Evolutionary conservation across 2,113 vertebrate species (phyloP).

Genomic region (Perognathus longimembris): DNA sequence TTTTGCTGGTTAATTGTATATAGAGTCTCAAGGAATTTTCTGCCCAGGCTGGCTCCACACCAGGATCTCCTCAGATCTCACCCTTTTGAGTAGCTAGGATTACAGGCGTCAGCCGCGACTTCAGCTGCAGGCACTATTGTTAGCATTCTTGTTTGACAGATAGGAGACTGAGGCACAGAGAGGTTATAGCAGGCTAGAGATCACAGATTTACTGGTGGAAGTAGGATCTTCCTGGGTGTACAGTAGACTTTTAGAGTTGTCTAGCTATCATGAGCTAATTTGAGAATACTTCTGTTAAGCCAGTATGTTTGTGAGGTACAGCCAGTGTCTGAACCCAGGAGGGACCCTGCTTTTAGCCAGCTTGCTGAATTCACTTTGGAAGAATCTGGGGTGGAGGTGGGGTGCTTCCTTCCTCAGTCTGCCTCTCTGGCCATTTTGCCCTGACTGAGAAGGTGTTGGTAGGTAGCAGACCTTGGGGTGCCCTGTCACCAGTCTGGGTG

Average conservation of each 20-base stretch:
- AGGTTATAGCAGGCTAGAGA: neutral
- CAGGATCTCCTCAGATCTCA: no score
- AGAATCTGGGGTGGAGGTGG: neutral
- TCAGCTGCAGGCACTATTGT: neutral
- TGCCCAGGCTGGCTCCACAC: no score
- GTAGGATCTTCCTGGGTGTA: neutral
- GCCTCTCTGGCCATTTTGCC: neutral
- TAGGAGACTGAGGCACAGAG: neutral
- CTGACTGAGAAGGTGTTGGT: neutral
- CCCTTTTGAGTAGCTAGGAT: no score
- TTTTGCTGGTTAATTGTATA: no score
- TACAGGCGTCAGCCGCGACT: no score
- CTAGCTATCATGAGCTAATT: neutral
- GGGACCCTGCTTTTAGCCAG: neutral
- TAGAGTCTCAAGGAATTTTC: no score
- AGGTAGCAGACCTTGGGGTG: no score
- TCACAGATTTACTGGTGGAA: neutral
- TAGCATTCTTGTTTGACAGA: slow-evolving; percentile 9
- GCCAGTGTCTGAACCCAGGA: neutral
- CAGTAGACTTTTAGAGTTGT: neutral
- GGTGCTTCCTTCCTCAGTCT: neutral
- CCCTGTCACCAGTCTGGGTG: neutral
- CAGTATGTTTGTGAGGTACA: neutral
- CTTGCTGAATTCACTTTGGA: neutral
- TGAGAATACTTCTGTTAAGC: neutral